Base-by-base conservation (phyloP, 2,888 invertebrate genomes). In the Drosophila neotestacea region DNA sequence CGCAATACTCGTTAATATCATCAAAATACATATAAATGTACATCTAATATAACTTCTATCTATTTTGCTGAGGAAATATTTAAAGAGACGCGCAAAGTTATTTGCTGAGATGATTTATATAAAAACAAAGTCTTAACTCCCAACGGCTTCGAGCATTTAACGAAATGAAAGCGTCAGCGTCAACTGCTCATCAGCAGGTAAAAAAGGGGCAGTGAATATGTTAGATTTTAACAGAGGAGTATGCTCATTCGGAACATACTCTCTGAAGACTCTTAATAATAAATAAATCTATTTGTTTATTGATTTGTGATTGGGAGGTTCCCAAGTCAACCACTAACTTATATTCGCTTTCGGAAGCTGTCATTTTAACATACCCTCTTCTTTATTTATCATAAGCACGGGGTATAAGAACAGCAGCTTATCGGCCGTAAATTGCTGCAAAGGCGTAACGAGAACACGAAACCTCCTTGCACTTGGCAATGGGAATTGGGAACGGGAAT, bases 391-490 rank as follows among this genome's bases (percentile, higher is more conserved):
- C 9, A 38, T 36, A 1, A 13, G 27, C 5, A 41, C 9, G 41
- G 50, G 59, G 48, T 59, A 50, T 27, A 41, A 11, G 28, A 22
- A 58, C 58, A 51, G 42, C 41, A 63, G 77, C 75, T 86, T 86
- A 86, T 81, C 84, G 81, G 65, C 36, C 60, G 74, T 83, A 87
- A 87, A 85, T 79, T 87, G 70, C 66, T 73, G 65, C 62, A 65
- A 76, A 73, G 72, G 51, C 72, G 65, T 73, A 76, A 76, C 78
- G 70, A 82, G 73, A 48, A 80, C 56, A 68, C 58, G 72, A 81
- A 74, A 79, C 74, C 81, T 63, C 34, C 63, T 54, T 72, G 74
- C 67, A 81, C 74, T 83, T 81, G 86, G 77, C 81, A 67, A 69
- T 59, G 65, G 66, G 46, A 6, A 51, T 52, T 71, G 81, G 68